phyloP scores from a whole-genome alignment of 2,888 invertebrate genomes.

The Zeuzera pyrina region DNA sequence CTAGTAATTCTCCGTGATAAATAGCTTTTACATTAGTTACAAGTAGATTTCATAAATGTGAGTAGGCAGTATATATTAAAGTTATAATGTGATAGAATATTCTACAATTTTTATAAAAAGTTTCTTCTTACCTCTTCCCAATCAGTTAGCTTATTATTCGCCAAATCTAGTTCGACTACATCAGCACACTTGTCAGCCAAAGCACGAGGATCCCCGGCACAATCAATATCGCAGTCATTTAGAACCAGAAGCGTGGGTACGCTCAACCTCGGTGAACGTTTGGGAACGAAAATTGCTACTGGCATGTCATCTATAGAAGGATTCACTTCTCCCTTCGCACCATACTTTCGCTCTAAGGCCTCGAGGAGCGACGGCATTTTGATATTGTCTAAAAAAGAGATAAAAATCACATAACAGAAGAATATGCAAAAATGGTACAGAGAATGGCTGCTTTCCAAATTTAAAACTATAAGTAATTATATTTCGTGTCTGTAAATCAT shows the following conservation, averaged over 20 bases:
- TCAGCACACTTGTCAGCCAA: conserved; percentile 88
- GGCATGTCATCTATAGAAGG: conserved; percentile 76
- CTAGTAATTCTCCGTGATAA: too few relatives aligned
- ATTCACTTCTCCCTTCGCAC: conserved; percentile 77
- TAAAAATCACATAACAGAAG: too few relatives aligned
- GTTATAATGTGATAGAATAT: too few relatives aligned
- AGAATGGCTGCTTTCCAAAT: too few relatives aligned
- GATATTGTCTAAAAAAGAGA: too few relatives aligned
- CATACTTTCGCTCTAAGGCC: conserved; percentile 91
- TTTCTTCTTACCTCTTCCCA: conserved; percentile 84
- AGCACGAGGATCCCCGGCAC: conserved; percentile 87
- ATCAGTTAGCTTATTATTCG: conserved; percentile 90
- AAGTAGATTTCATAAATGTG: too few relatives aligned
- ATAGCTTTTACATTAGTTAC: too few relatives aligned
- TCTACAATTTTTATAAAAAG: not conserved
- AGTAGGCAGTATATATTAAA: too few relatives aligned
- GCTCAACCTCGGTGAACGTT: conserved; percentile 81
- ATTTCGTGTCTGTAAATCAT: too few relatives aligned
- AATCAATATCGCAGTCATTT: conserved; percentile 92
- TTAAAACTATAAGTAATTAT: too few relatives aligned
- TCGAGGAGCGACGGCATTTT: conserved; percentile 91
- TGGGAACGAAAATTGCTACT: conserved; percentile 90
- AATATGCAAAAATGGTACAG: too few relatives aligned
- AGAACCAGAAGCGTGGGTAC: conserved; percentile 89
- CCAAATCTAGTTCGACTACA: conserved; percentile 95